Conservation (phyloP, 2,113 vertebrate species). For the Stigmatopora nigra region DNA sequence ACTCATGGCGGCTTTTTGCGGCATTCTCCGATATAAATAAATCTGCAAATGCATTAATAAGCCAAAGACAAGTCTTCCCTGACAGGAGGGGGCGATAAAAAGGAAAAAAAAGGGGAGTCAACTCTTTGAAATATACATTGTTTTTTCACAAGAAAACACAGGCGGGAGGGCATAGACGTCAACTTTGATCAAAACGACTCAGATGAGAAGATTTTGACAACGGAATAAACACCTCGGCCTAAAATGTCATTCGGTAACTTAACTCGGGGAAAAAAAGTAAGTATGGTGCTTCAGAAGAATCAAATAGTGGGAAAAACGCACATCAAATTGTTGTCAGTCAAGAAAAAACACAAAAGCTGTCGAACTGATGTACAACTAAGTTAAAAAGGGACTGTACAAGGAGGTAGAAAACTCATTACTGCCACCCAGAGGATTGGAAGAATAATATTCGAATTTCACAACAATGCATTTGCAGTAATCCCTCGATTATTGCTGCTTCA, state of each 20-base stretch:
- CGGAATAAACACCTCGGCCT: background rate
- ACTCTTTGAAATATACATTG: constrained; percentile 53
- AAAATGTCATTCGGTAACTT: background rate
- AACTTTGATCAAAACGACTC: constrained; percentile 29
- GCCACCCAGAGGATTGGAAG: no score
- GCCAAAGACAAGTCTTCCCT: constrained; percentile 35
- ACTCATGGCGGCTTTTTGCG: constrained; percentile 54
- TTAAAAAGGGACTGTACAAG: no score
- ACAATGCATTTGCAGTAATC: no score
- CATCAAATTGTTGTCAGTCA: no score
- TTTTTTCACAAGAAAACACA: constrained; percentile 36
- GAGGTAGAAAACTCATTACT: no score
- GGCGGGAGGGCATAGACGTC: constrained; percentile 25
- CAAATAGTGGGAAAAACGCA: no score
- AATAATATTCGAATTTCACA: no score
- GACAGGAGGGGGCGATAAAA: constrained; percentile 34
- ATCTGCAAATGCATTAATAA: constrained; percentile 65
- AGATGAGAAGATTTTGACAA: background rate
- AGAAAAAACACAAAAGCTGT: no score
- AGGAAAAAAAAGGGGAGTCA: constrained; percentile 44
- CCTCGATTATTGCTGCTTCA: no score
- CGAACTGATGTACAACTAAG: no score
- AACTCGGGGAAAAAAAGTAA: no score
- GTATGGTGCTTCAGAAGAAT: no score
- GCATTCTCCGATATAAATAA: constrained; percentile 67